Percentiles rank a stretch among this genome's conserved stretches.
These are phyloP conservation scores for Drosophila equinoxialis DNA, from an alignment of 1,140 invertebrate species.

Conservation along the genomic window DNA sequence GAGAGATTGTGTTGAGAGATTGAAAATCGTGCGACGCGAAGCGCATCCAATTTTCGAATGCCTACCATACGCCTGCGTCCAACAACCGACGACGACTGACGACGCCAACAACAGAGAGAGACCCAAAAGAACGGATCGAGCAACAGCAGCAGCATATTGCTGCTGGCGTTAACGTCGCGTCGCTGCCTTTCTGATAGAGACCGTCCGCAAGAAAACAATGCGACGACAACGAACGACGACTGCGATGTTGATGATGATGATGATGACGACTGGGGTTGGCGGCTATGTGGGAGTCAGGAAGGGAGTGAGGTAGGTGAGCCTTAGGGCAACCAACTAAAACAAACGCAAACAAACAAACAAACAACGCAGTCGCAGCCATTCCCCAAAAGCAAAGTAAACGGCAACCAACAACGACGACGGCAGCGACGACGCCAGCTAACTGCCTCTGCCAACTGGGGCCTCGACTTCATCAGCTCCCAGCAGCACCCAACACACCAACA, in stretches of 20 bases:
- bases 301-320: background rate
- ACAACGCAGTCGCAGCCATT: slow-evolving; percentile 55
- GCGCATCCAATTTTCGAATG: slow-evolving; percentile 64
- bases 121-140: slow-evolving; percentile 71
- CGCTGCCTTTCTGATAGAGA: slow-evolving; percentile 44
- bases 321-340: slow-evolving; percentile 62
- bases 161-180: slow-evolving; percentile 29
- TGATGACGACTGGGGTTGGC: background rate
- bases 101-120: slow-evolving; percentile 56
- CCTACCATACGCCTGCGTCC: slow-evolving; percentile 62
- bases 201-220: slow-evolving; percentile 62
- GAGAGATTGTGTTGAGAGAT: slow-evolving; percentile 34
- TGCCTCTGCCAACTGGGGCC: slow-evolving; percentile 5
- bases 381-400: slow-evolving; percentile 33
- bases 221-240: slow-evolving; percentile 17
- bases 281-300: background rate
- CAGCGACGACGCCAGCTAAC: slow-evolving; percentile 49
- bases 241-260: background rate
- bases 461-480: slow-evolving; percentile 24
- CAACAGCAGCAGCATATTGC: slow-evolving; percentile 28
- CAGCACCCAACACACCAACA: slow-evolving; percentile 12
- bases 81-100: slow-evolving; percentile 74
- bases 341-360: slow-evolving; percentile 72
- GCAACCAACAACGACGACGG: slow-evolving; percentile 31
- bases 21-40: slow-evolving; percentile 65